Evolutionary conservation across 1,140 invertebrate species (phyloP).

Genomic region (Atta cephalotes): DNA sequence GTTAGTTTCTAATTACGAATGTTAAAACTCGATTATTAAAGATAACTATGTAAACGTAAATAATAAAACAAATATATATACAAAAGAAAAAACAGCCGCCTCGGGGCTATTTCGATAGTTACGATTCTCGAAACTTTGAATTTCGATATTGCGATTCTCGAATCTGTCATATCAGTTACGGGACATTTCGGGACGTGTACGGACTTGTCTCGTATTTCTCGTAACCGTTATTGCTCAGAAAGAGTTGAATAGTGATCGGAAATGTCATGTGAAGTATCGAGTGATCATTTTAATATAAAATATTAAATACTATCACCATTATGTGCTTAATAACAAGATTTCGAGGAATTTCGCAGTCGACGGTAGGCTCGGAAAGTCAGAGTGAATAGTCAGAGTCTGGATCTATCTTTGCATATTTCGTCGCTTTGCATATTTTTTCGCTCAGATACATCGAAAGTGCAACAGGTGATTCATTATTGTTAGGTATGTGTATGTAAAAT

Average conservation of each 20-base stretch:
- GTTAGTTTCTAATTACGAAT: too few species aligned
- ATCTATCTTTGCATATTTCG: not conserved
- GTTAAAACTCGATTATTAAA: too few species aligned
- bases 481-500: not conserved
- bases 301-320: not conserved
- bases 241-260: not conserved
- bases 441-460: not conserved
- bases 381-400: not conserved
- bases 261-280: too few species aligned
- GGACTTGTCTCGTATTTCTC: too few species aligned
- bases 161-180: not conserved
- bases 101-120: not conserved
- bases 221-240: not conserved
- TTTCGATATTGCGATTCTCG: not conserved
- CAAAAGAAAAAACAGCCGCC: too few species aligned
- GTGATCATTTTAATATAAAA: not conserved
- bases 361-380: not conserved
- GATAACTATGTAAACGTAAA: too few species aligned
- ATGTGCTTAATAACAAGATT: not conserved
- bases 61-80: too few species aligned
- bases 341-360: not conserved
- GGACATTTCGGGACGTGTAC: not conserved
- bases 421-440: not conserved
- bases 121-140: not conserved
- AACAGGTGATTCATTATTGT: not conserved